phyloP scores from a whole-genome alignment of 30 jellyfish, hydroid and myxozoan species.

The Morbakka virulenta region DNA sequence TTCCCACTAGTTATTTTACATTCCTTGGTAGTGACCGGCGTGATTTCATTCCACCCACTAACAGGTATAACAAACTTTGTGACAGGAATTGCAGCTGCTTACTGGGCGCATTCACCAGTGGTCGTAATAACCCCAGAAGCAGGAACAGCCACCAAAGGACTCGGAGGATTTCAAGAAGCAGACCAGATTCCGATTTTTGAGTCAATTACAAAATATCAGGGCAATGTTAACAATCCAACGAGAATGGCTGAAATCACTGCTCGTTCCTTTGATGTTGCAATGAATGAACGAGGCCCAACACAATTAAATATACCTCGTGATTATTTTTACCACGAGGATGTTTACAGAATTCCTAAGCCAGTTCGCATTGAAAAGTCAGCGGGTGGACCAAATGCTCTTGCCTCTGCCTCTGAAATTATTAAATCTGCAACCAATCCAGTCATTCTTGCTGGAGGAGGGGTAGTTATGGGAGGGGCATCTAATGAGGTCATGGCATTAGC shows the following conservation, averaged over 20 bases:
- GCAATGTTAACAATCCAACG: constrained; percentile 82
- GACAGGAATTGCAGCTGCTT: constrained; percentile 85
- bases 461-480: constrained; percentile 65
- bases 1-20: no score
- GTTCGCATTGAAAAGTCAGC: constrained; percentile 71
- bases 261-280: constrained; percentile 75
- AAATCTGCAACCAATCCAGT: constrained; percentile 70
- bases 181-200: constrained; percentile 74
- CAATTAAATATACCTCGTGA: constrained; percentile 88
- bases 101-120: constrained; percentile 93
- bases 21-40: no score
- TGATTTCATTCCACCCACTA: no score
- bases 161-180: constrained; percentile 90
- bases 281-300: constrained; percentile 86
- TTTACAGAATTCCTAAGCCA: constrained; percentile 51
- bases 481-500: constrained; percentile 49
- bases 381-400: constrained; percentile 67
- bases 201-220: constrained; percentile 74
- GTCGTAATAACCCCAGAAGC: constrained; percentile 92
- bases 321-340: constrained; percentile 71
- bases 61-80: constrained; percentile 86
- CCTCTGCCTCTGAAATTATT: constrained; percentile 60
- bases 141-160: constrained; percentile 80
- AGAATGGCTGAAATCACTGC: constrained; percentile 84
- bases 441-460: constrained; percentile 84